phyloP scores from a whole-genome alignment of 2,888 invertebrate species.

The Rhagium mordax region DNA sequence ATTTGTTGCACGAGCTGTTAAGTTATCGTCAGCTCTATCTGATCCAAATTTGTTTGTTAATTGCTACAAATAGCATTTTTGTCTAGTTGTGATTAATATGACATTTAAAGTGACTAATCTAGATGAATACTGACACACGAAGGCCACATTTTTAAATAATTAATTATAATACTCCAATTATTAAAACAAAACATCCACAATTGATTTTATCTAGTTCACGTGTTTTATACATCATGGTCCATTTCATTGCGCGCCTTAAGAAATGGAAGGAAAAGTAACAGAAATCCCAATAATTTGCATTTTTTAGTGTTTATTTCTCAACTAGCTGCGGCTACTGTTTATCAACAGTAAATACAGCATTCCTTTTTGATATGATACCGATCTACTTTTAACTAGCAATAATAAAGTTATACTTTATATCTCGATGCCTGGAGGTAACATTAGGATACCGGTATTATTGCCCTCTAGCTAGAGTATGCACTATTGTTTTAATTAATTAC shows the following conservation, averaged over 20 bases:
- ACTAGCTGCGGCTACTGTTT: constrained; percentile 30
- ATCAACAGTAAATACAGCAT: constrained; percentile 28
- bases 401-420: constrained; percentile 40
- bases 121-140: constrained; percentile 29
- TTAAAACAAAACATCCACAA: constrained; percentile 24
- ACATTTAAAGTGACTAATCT: constrained; percentile 32
- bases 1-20: constrained; percentile 9
- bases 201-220: constrained; percentile 17
- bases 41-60: constrained; percentile 29
- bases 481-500: constrained; percentile 51
- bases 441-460: constrained; percentile 47
- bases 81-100: constrained; percentile 32
- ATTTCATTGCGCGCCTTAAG: not conserved
- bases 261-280: not conserved
- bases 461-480: constrained; percentile 44
- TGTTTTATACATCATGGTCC: not conserved
- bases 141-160: constrained; percentile 29
- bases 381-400: constrained; percentile 39
- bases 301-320: constrained; percentile 16
- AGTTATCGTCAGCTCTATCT: not conserved
- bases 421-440: constrained; percentile 33
- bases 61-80: constrained; percentile 28
- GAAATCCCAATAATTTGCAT: constrained; percentile 13
- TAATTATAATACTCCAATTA: constrained; percentile 29
- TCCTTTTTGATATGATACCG: constrained; percentile 38